Evolutionary conservation across 1,140 invertebrate genomes (phyloP), one percentile per base, ranked within the genome.

Genomic region (Bactericera cockerelli): DNA sequence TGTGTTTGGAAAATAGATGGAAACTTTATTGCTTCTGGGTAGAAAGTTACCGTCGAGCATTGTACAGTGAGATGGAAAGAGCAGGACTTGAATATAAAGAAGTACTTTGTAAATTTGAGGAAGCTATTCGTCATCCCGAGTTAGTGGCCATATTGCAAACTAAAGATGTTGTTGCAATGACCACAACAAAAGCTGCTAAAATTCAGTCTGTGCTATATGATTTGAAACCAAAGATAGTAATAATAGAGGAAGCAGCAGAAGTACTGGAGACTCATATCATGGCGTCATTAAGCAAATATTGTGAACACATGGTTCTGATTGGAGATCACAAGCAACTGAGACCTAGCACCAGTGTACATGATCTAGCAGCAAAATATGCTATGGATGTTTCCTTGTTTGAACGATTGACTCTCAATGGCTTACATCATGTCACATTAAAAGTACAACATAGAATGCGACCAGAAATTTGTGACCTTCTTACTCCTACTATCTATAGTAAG

Each of bases 191-290:
- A 4, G 60, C 60, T 24, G 60, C 60, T 21, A 53, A 33, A 58
- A 58, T 49, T 10, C 42, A 49, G 6, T 49, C 42, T 4, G 42
- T 49, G 8, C 19, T 49, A 16, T 49, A 16, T 49, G 42, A 49
- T 4, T 49, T 49, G 22, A 49, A 49, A 49, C 42, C 42, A 49
- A 49, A 49, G 22, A 49, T 49, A 4, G 79, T 84, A 0, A 77
- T 91, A 26, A 81, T 90, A n/a, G 87, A 91, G 71, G 88, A 91
- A 74, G 88, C 88, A 1, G 88, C 86, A 1, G 87, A 91, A 75
- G 81, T 89, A 13, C 71, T 88, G 36, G 88, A 91, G 67, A 70
- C 80, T 8, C 86, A 89, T 65, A 80, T 88, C 22, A 64, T 88
- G 1, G 77, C 81, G 10, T 79, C 83, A 24, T 70, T 93, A 10